Conservation (phyloP, 2,113 vertebrate genomes). For the Centropristis striata region DNA sequence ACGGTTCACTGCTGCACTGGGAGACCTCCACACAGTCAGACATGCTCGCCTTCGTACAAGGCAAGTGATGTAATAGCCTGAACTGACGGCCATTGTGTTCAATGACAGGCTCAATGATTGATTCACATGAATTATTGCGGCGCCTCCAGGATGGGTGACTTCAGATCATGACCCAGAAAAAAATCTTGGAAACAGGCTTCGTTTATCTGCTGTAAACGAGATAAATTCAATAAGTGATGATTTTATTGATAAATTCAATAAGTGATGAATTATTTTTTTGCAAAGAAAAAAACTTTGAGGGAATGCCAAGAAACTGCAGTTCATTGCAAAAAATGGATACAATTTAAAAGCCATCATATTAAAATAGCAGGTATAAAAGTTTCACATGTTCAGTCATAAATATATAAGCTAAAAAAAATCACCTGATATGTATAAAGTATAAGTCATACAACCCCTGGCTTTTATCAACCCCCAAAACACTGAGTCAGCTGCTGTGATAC, state of each 20-base stretch:
- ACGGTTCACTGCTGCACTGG: constrained; percentile 97
- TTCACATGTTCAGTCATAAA: no score
- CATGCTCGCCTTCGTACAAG: constrained; percentile 92
- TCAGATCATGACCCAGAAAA: not conserved
- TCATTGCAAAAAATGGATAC: not conserved
- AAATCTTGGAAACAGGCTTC: not conserved
- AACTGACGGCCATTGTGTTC: no score
- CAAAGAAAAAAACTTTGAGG: not conserved
- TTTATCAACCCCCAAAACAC: constrained; percentile 16
- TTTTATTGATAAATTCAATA: no score
- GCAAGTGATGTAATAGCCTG: constrained; percentile 77
- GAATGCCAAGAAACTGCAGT: not conserved
- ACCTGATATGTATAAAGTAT: not conserved
- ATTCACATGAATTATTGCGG: not conserved
- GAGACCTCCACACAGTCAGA: constrained; percentile 90
- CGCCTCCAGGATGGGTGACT: not conserved
- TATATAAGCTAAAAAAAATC: no score
- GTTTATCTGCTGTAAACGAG: not conserved
- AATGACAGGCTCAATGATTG: no score
- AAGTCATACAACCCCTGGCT: not conserved
- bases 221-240: not conserved
- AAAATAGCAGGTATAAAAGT: no score
- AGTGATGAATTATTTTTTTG: not conserved
- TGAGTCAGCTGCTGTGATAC: not conserved
- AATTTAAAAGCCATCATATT: not conserved